Evolutionary conservation across 2,797 vertebrate species (phyloP).

Genomic region (Balearica regulorum): DNA sequence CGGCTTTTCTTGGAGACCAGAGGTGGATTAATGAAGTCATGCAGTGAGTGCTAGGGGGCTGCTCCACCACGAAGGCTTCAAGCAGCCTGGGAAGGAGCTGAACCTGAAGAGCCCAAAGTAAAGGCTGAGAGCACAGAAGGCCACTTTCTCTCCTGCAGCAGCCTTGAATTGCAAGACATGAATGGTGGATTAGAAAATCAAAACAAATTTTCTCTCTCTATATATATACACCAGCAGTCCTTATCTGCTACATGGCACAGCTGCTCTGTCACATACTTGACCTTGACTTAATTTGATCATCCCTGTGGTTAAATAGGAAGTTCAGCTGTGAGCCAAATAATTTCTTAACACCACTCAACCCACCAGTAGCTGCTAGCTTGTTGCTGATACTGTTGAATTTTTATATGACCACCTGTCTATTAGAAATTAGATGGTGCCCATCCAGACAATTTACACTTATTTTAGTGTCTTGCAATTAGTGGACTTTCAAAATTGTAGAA

Average conservation of each 20-base stretch:
- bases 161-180: not conserved
- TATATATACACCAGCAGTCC: not conserved
- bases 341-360: not conserved
- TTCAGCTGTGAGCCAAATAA: not conserved
- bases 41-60: not conserved
- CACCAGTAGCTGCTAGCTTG: not conserved
- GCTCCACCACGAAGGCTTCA: not conserved
- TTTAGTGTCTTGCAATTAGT: not conserved
- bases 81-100: not conserved
- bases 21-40: not conserved
- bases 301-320: not conserved
- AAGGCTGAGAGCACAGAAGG: not conserved
- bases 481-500: not conserved
- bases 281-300: constrained; percentile 21
- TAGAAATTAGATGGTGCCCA: not conserved
- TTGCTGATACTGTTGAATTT: not conserved
- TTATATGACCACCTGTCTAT: constrained; percentile 3
- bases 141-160: not conserved
- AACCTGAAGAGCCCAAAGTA: not conserved
- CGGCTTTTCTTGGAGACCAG: not conserved
- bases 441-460: not conserved
- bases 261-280: not conserved
- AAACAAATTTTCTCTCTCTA: not conserved
- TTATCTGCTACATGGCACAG: not conserved
- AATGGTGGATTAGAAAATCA: not conserved